Evolutionary conservation across 1,140 invertebrate species (phyloP).

Genomic region (Monomorium pharaonis): DNA sequence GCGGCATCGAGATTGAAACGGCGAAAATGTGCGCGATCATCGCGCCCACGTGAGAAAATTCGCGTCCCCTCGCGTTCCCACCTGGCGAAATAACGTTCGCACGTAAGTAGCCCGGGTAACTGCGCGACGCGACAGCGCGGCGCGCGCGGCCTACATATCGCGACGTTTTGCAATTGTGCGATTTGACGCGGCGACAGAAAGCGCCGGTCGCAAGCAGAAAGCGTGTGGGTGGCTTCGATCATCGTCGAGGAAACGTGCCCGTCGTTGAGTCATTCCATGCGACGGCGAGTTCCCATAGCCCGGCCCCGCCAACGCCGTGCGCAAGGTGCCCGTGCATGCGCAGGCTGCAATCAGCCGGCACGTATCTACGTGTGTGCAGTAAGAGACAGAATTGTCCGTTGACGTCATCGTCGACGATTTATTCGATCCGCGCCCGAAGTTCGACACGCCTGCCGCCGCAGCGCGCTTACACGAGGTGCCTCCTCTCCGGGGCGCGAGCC

Average conservation of each 20-base stretch:
- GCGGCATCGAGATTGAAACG: not conserved
- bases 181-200: conserved; percentile 47
- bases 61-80: conserved; percentile 4
- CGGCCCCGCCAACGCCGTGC: conserved; percentile 42
- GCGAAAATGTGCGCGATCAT: conserved; percentile 33
- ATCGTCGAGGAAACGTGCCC: conserved; percentile 56
- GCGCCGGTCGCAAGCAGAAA: not conserved
- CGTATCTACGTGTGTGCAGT: conserved; percentile 47
- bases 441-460: conserved; percentile 60
- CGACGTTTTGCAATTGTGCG: conserved; percentile 37
- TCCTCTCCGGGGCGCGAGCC: not conserved
- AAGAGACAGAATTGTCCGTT: conserved; percentile 68
- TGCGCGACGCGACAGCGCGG: not conserved
- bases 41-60: conserved; percentile 21
- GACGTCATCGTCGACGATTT: conserved; percentile 71
- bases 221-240: conserved; percentile 64
- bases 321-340: conserved; percentile 69
- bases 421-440: conserved; percentile 62
- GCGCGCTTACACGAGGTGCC: not conserved
- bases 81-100: conserved; percentile 6
- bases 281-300: conserved; percentile 28
- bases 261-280: conserved; percentile 60
- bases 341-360: conserved; percentile 57
- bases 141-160: conserved; percentile 44
- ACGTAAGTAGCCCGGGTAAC: conserved; percentile 2